These are phyloP conservation scores for Sphinx pinastri DNA, from an alignment of 2,888 invertebrate genomes.

Conservation along the genomic window DNA sequence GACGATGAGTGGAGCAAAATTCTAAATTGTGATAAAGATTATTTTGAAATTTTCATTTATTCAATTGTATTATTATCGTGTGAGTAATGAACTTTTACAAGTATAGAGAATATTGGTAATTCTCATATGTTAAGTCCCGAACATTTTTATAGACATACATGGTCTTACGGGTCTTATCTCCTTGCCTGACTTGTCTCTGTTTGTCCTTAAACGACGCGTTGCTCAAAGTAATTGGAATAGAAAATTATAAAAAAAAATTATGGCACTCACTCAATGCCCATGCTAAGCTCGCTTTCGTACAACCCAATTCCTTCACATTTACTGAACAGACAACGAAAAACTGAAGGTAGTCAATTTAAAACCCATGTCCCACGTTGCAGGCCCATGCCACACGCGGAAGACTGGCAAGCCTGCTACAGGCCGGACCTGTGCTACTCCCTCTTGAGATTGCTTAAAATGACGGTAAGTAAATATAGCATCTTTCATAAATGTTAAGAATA, in stretches of 20 bases:
- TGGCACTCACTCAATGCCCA: too few species aligned
- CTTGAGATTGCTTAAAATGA: conserved; percentile 62
- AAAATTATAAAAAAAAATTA: too few species aligned
- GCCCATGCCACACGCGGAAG: conserved; percentile 51
- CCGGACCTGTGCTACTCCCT: conserved; percentile 58
- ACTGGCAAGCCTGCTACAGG: conserved; percentile 55
- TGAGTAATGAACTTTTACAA: background rate
- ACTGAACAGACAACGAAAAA: too few species aligned
- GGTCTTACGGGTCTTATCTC: too few species aligned
- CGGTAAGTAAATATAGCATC: conserved; percentile 54
- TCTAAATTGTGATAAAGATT: conserved; percentile 4
- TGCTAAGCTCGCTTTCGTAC: too few species aligned
- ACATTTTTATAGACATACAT: too few species aligned
- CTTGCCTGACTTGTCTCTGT: background rate
- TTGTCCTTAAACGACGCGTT: background rate
- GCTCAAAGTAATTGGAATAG: too few species aligned
- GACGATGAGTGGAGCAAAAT: background rate
- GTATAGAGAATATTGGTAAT: conserved; percentile 35
- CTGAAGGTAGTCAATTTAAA: background rate
- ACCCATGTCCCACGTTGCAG: conserved; percentile 44
- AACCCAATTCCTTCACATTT: too few species aligned
- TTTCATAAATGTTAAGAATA: background rate
- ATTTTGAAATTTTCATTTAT: conserved; percentile 1
- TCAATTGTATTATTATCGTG: too few species aligned
- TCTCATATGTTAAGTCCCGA: background rate